Evolutionary conservation across 1,140 invertebrate genomes (phyloP), one percentile per base, ranked within the genome.

Genomic region (Pogonomyrmex barbatus): DNA sequence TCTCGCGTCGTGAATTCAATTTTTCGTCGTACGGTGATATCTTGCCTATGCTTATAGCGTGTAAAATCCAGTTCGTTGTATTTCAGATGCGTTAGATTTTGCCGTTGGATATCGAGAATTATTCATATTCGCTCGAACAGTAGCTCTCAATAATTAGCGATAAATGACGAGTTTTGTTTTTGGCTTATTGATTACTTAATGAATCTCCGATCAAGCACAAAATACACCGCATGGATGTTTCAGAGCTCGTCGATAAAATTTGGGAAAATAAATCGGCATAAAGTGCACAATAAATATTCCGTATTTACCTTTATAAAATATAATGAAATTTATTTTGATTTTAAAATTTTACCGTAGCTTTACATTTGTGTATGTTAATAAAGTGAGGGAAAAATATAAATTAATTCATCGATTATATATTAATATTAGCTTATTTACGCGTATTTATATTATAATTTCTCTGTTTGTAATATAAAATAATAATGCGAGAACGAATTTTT

Each of bases 1-100:
- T 6, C 45, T 45, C n/a, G 52, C n/a, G 54, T 65, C 17, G 52
- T n/a, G 42, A 60, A 83, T 73, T 73, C 54, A 73, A 83, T 83
- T 79, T 67, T 67, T 71, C 10, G 52, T 45, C 65, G 56, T 45
- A 30, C 68, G n/a, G 24, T 60, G 42, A 73, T 82, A 73, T 17
- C 52, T 81, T 70, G 12, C 42, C 50, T 45, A 68, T 54, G 12
- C 9, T 17, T 63, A 42, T 68, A 42, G 33, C 76, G 30, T 56
- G 30, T 56, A 56, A 70, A 81, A 70, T 33, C 8, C 47, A 10
- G 17, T 67, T 42, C 12, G 30, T n/a, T 62, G 63, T 8, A 47
- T 81, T 54, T 42, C 9, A 9, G 30, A 81, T 62, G 39, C 24
- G 14, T 33, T 24, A 45, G 30, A 2, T 79, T 62, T 77, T 68